These are phyloP conservation scores for Nothura maculosa DNA, from an alignment of 2,797 vertebrate species.

Conservation along the genomic window DNA sequence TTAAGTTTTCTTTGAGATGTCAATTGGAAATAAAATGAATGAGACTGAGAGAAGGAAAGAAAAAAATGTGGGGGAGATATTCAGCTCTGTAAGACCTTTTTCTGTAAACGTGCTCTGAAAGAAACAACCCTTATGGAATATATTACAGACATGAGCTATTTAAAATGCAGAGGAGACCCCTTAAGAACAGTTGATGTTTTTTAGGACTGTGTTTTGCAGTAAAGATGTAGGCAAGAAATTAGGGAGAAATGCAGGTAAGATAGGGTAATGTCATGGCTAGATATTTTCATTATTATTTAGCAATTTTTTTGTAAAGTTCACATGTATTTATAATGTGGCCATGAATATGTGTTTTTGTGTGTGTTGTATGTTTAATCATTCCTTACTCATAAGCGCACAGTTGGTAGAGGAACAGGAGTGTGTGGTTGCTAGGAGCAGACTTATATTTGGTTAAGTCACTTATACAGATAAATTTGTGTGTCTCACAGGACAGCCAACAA, in stretches of 20 bases:
- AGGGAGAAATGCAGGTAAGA: not conserved
- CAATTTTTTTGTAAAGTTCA: not conserved
- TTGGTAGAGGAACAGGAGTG: not conserved
- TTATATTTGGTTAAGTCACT: not conserved
- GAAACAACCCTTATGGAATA: slow-evolving; percentile 18
- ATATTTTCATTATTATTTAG: not conserved
- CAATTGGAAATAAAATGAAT: slow-evolving; percentile 43
- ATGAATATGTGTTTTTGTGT: rapidly evolving
- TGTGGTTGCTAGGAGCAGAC: not conserved
- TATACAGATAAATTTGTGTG: rapidly evolving
- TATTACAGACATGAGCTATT: not conserved
- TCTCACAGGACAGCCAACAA: not conserved
- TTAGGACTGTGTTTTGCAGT: not conserved
- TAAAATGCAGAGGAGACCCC: slow-evolving; percentile 25
- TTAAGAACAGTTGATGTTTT: slow-evolving; percentile 14
- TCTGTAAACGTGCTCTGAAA: slow-evolving; percentile 2
- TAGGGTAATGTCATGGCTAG: not conserved
- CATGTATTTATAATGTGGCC: not conserved
- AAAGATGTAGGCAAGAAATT: not conserved
- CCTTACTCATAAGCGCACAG: rapidly evolving
- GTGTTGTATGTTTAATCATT: rapidly evolving
- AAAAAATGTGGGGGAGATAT: too few species aligned
- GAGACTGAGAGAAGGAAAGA: not conserved
- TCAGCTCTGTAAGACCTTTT: slow-evolving; percentile 3
- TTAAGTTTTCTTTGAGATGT: slow-evolving; percentile 29